Conservation (phyloP, 2,888 invertebrate species). For the Nymphalis c-album region DNA sequence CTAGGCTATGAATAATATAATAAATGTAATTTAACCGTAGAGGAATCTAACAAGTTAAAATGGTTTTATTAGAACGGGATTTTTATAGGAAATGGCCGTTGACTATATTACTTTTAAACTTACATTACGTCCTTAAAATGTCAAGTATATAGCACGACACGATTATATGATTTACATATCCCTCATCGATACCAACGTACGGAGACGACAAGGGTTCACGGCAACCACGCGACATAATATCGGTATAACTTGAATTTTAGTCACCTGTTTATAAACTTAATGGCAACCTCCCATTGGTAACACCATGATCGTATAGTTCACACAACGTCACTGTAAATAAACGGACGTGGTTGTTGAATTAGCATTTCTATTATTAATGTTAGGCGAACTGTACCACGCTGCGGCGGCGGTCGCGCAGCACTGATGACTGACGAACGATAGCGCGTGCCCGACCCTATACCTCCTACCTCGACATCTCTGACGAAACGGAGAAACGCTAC, state of each 20-base stretch:
- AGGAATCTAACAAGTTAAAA: constrained; percentile 9
- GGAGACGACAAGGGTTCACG: constrained; percentile 44
- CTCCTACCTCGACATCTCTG: constrained; percentile 63
- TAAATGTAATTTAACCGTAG: neutral
- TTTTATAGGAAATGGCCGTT: constrained; percentile 5
- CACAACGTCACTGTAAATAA: constrained; percentile 72
- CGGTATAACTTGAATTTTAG: constrained; percentile 43
- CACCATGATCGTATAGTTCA: constrained; percentile 58
- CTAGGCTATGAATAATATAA: constrained; percentile 9
- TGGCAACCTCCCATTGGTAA: constrained; percentile 57
- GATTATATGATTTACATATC: constrained; percentile 41
- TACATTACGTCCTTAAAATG: constrained; percentile 36
- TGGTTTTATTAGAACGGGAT: constrained; percentile 7
- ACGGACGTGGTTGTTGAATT: constrained; percentile 62
- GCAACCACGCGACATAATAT: constrained; percentile 23
- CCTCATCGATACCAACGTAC: constrained; percentile 49
- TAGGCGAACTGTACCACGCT: constrained; percentile 66
- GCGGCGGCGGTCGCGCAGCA: constrained; percentile 71
- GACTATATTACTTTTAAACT: constrained; percentile 23
- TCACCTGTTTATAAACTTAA: constrained; percentile 61
- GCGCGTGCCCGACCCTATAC: constrained; percentile 70
- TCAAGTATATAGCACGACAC: constrained; percentile 39
- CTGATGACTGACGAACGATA: constrained; percentile 78
- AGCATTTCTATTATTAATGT: constrained; percentile 51
- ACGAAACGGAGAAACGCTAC: constrained; percentile 50